Base-by-base conservation (phyloP, 2,797 vertebrate genomes). In the Discoglossus pictus region DNA sequence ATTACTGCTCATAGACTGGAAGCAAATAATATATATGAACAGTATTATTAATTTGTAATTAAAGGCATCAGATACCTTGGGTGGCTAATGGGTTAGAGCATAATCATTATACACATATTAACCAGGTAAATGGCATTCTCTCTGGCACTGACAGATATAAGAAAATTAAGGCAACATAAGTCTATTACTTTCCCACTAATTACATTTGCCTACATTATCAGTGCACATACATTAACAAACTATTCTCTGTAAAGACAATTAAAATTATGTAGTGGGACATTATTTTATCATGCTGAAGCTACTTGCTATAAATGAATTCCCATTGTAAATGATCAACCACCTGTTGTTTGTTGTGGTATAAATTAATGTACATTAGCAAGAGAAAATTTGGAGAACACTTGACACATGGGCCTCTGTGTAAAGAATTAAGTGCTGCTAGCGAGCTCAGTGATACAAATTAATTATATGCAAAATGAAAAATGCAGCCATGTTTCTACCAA, bases 331-430 rank as follows among this genome's bases (percentile, higher is more conserved):
- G 48, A 61, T 53, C 39, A 54, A 52, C 42, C 40, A 61, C 48
- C 66, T 46, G 58, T 23, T 46, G 60, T 68, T 61, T 61, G 38
- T 46, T 61, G 20, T 25, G 24, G 43, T 40, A 68, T 46, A 54
- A 68, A 61, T 68, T 38, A 44, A 20, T 15, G 39, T 20, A 16
- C 47, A 61, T 68, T 65, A 55, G 24, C 44, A 38, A 43, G 18
- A 25, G 20, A 56, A 25, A 47, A 52, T 23, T 44, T 11, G 21
- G 25, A 38, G 47, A 36, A 34, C 25, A 51, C 58, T 61, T 61
- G 25, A 40, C 56, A 68, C 56, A 25, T 46, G 7, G 17, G 65
- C 50, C 20, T 61, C 13, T 35, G 55, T 50, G 48, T 53, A 68
- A 27, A 43, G 39, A 61, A 61, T 61, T 52, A 61, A 68, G 24